Conservation (phyloP, 1,140 invertebrate genomes). For the Epicauta chinensis region DNA sequence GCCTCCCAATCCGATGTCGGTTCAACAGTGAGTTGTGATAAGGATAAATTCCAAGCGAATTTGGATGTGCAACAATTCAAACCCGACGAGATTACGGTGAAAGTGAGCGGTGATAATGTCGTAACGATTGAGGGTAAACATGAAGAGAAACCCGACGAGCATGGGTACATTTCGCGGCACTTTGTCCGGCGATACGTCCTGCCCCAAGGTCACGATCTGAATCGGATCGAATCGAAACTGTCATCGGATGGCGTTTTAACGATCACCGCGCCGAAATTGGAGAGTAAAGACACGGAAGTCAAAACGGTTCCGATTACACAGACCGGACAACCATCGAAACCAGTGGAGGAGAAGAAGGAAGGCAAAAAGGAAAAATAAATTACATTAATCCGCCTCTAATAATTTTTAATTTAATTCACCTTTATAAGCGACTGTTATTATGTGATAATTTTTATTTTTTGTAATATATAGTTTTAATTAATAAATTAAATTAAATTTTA, state of each 20-base stretch:
- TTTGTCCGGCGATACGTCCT: constrained; percentile 68
- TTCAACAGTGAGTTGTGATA: constrained; percentile 34
- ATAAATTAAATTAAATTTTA: too few species aligned
- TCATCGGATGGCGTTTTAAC: constrained; percentile 70
- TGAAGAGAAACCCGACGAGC: constrained; percentile 66
- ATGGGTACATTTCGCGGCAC: constrained; percentile 64
- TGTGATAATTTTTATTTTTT: too few species aligned
- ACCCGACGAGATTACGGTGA: constrained; percentile 72
- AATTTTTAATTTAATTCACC: too few species aligned
- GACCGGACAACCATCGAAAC: constrained; percentile 20
- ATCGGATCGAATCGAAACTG: constrained; percentile 57
- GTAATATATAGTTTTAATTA: too few species aligned
- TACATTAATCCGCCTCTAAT: neutral
- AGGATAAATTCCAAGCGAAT: constrained; percentile 34
- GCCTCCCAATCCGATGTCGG: constrained; percentile 37
- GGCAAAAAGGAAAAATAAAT: neutral
- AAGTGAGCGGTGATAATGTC: constrained; percentile 57
- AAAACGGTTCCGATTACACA: constrained; percentile 7
- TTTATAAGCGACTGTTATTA: too few species aligned
- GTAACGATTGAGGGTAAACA: constrained; percentile 66
- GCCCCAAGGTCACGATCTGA: constrained; percentile 59
- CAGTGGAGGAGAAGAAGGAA: constrained; percentile 8
- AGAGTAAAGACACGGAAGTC: neutral
- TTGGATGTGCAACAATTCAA: constrained; percentile 55
- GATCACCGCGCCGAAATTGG: constrained; percentile 51